Evolutionary conservation across 2,888 invertebrate genomes (phyloP).

Genomic region (Branchellion lobata): DNA sequence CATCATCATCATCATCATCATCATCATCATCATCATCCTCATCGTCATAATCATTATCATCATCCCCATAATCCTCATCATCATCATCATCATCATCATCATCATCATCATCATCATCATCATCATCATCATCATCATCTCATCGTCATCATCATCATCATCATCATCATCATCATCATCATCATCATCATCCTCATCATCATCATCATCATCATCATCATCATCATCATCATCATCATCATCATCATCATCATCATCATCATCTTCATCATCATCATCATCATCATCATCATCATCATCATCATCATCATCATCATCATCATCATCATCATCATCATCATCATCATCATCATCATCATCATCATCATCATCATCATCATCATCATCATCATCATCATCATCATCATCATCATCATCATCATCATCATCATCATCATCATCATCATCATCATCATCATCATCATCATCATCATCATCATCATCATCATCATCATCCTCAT

Average conservation of each 20-base stretch:
- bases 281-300: conserved; percentile 15
- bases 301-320: not conserved
- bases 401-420: too few relatives aligned
- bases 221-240: not conserved
- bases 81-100: too few relatives aligned
- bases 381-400: not conserved
- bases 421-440: too few relatives aligned
- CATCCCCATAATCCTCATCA: too few relatives aligned
- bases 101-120: not conserved
- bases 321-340: not conserved
- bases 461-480: not conserved
- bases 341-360: conserved; percentile 12
- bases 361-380: not conserved
- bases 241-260: not conserved
- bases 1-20: too few relatives aligned
- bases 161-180: not conserved
- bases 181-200: too few relatives aligned
- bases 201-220: not conserved
- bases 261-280: conserved; percentile 16
- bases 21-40: too few relatives aligned
- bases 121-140: too few relatives aligned
- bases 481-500: too few relatives aligned
- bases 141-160: too few relatives aligned
- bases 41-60: too few relatives aligned
- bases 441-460: too few relatives aligned